Percentiles rank a stretch among this genome's conserved stretches.
Conservation (phyloP, 2,888 invertebrate species). For the Apodemia zela region DNA sequence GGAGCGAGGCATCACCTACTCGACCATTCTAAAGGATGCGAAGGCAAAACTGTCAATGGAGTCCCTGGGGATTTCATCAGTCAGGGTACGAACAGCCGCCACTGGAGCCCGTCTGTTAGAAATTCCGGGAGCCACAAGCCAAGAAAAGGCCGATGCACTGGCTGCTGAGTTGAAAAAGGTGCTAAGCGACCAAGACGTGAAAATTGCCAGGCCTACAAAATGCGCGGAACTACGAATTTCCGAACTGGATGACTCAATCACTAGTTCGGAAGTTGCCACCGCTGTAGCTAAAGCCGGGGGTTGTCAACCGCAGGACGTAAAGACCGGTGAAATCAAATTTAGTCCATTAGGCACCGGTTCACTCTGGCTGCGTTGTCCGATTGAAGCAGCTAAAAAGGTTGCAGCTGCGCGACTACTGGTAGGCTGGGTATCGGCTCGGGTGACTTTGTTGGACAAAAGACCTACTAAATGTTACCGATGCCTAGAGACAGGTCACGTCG, state of each 20-base stretch:
- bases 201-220: slow-evolving; percentile 1
- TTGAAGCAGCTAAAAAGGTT: slow-evolving; percentile 27
- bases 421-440: slow-evolving; percentile 29
- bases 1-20: background rate
- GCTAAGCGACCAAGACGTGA: background rate
- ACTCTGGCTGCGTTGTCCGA: slow-evolving; percentile 23
- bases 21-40: background rate
- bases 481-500: slow-evolving; percentile 24
- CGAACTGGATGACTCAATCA: slow-evolving; percentile 30
- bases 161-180: background rate
- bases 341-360: background rate
- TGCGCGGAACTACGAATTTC: slow-evolving; percentile 25
- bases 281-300: slow-evolving; percentile 23
- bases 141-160: background rate
- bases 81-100: background rate
- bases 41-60: background rate
- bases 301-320: slow-evolving; percentile 17
- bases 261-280: slow-evolving; percentile 15
- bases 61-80: background rate
- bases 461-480: slow-evolving; percentile 29
- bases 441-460: slow-evolving; percentile 15
- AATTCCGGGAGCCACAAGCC: background rate
- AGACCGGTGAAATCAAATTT: slow-evolving; percentile 15
- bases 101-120: background rate
- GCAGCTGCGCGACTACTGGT: slow-evolving; percentile 24